Evolutionary conservation across 2,888 invertebrate species (phyloP).

Genomic region (Rambutsinella grinnellia): DNA sequence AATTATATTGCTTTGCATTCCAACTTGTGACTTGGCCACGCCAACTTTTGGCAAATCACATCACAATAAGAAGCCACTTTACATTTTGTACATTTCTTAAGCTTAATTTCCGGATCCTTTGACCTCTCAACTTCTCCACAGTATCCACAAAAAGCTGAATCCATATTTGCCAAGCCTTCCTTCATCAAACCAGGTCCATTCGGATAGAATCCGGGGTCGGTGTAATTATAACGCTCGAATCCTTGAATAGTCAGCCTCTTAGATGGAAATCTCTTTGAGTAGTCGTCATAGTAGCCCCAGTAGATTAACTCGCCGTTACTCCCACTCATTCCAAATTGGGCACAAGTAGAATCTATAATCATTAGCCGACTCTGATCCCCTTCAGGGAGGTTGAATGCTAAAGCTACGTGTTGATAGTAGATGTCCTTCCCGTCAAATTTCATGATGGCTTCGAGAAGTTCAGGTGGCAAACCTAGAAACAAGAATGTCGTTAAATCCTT

Average conservation of each 20-base stretch:
- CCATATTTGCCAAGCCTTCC: not conserved
- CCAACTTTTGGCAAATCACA: not conserved
- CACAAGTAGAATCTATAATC: not conserved
- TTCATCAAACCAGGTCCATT: not conserved
- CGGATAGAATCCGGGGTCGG: not conserved
- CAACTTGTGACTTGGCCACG: not conserved
- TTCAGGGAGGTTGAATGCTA: not conserved
- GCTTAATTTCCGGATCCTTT: not conserved
- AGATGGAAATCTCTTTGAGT: not conserved
- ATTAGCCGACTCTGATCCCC: not conserved
- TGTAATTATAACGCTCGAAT: not conserved
- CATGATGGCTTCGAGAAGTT: no score
- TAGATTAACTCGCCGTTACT: not conserved
- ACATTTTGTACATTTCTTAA: not conserved
- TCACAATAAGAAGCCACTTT: not conserved
- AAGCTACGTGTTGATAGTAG: not conserved
- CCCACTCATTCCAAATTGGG: not conserved
- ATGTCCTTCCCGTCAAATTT: no score
- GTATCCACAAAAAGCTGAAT: not conserved
- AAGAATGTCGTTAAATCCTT: no score
- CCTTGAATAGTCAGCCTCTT: not conserved
- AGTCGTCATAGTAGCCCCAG: not conserved
- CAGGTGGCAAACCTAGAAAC: no score
- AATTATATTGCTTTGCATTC: no score
- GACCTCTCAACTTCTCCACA: conserved; percentile 3